Evolutionary conservation across 1,140 invertebrate genomes (phyloP).

Genomic region (Chelonus insularis): DNA sequence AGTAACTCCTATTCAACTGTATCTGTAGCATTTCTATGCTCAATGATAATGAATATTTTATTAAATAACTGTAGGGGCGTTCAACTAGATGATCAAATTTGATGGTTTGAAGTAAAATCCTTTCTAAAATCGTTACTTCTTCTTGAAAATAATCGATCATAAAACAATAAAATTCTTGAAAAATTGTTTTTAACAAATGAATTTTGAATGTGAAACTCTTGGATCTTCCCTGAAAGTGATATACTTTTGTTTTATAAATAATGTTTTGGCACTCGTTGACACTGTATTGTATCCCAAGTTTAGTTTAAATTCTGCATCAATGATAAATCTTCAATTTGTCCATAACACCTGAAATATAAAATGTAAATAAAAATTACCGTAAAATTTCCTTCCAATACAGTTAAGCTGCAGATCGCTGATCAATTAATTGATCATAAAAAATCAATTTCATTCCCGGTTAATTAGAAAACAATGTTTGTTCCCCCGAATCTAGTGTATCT

Average conservation of each 20-base stretch:
- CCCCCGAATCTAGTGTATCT: no score
- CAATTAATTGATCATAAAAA: no score
- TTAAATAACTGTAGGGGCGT: slow-evolving; percentile 92
- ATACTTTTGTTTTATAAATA: slow-evolving; percentile 83
- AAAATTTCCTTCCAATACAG: no score
- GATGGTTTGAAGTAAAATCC: slow-evolving; percentile 96
- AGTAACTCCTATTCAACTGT: slow-evolving; percentile 88
- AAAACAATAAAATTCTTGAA: not conserved
- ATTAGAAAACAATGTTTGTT: no score
- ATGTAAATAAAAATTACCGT: no score
- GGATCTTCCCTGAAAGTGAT: slow-evolving; percentile 89
- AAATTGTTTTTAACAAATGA: not conserved
- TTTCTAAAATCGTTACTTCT: slow-evolving; percentile 96
- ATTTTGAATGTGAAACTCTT: slow-evolving; percentile 61
- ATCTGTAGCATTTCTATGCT: slow-evolving; percentile 86
- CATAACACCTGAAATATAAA: no score
- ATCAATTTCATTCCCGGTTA: no score
- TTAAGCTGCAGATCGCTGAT: no score
- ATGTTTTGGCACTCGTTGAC: slow-evolving; percentile 87
- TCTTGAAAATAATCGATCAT: slow-evolving; percentile 64
- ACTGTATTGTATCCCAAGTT: slow-evolving; percentile 95
- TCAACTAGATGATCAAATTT: slow-evolving; percentile 99
- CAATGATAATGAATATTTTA: slow-evolving; percentile 94
- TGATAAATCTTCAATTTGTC: slow-evolving; percentile 93
- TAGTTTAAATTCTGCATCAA: slow-evolving; percentile 91